phyloP scores from a whole-genome alignment of 2,888 invertebrate genomes.

The Metopia argyrocephala region DNA sequence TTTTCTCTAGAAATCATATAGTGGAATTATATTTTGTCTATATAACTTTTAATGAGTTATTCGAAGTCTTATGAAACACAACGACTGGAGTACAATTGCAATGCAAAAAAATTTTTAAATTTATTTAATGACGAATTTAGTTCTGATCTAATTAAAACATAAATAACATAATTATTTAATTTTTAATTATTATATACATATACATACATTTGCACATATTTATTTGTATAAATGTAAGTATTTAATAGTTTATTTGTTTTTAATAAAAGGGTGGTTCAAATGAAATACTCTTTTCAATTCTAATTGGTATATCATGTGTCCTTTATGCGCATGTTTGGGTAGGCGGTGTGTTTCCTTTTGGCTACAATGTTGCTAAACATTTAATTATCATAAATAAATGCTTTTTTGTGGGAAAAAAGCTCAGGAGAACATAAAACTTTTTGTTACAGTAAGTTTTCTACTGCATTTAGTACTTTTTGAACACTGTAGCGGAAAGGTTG shows the following conservation, averaged over 20 bases:
- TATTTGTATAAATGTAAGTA: no score
- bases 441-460: neutral
- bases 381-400: slow-evolving; percentile 13
- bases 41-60: no score
- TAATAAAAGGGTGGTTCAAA: slow-evolving; percentile 37
- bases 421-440: neutral
- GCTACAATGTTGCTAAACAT: slow-evolving; percentile 53
- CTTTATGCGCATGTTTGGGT: slow-evolving; percentile 33
- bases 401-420: neutral
- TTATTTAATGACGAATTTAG: no score
- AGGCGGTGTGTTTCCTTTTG: slow-evolving; percentile 38
- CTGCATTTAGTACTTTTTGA: slow-evolving; percentile 29
- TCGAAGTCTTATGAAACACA: no score
- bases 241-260: slow-evolving; percentile 8
- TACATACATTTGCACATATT: no score
- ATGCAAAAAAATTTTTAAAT: no score
- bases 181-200: no score
- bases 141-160: no score
- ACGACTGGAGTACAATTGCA: no score
- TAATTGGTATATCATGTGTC: slow-evolving; percentile 30
- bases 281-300: neutral
- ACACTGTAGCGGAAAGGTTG: slow-evolving; percentile 44
- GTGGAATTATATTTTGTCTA: no score
- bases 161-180: no score
- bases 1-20: no score